Percentiles rank a stretch among this genome's conserved stretches.
These are phyloP conservation scores for Peromyscus attwateri DNA, from an alignment of 2,797 vertebrate species.

Conservation along the genomic window DNA sequence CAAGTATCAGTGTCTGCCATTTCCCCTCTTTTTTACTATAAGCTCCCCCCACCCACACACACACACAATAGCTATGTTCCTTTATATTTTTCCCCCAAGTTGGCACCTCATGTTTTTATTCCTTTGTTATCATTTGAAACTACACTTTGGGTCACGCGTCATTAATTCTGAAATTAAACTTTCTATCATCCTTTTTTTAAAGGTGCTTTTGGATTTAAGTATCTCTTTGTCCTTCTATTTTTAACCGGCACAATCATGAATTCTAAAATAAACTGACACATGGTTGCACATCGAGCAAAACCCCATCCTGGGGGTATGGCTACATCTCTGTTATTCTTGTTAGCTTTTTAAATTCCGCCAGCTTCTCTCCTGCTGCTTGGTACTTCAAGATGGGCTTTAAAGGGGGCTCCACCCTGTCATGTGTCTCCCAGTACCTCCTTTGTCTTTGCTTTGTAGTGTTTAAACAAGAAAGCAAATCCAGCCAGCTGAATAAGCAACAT, in stretches of 20 bases:
- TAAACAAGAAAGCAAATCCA: conserved; percentile 76
- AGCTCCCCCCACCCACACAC: not conserved
- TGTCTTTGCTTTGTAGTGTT: conserved; percentile 72
- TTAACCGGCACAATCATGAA: not conserved
- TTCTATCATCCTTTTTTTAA: not conserved
- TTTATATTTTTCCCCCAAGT: not conserved
- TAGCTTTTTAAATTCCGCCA: conserved; percentile 51
- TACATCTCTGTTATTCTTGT: conserved; percentile 16
- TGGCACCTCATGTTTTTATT: conserved; percentile 31
- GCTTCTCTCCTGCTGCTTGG: conserved; percentile 59
- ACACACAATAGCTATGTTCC: not conserved
- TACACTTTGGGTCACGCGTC: not conserved
- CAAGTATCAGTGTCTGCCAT: not conserved
- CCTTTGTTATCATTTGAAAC: conserved; percentile 26
- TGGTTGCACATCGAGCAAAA: conserved; percentile 24
- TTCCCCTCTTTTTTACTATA: not conserved
- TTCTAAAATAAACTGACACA: conserved; percentile 54
- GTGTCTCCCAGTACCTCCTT: conserved; percentile 63
- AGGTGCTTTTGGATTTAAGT: conserved; percentile 43
- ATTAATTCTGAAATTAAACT: conserved; percentile 46
- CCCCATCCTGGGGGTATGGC: not conserved
- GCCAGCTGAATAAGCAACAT: conserved; percentile 72
- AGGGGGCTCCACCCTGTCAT: conserved; percentile 53
- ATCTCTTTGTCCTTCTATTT: conserved; percentile 29
- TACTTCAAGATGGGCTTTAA: conserved; percentile 68